A percentile compares a stretch with the other conserved stretches of the same genome.
phyloP scores from a whole-genome alignment of 2,797 vertebrate genomes.

The Anas acuta region DNA sequence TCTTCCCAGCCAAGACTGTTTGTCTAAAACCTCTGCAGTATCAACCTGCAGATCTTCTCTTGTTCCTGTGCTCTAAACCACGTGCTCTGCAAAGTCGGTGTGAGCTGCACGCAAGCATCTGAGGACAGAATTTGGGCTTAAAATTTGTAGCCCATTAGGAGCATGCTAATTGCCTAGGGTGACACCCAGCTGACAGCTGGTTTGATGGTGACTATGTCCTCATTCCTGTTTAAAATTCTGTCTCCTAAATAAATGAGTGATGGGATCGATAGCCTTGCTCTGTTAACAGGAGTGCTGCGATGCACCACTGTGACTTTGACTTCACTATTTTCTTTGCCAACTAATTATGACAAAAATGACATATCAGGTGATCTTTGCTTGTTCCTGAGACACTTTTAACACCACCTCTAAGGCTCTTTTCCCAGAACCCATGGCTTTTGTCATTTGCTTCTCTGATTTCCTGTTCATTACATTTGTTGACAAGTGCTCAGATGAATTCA shows the following conservation, averaged over 20 bases:
- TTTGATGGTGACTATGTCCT: slow-evolving; percentile 53
- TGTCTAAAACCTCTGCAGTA: slow-evolving; percentile 10
- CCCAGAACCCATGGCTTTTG: background rate
- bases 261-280: slow-evolving; percentile 54
- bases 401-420: background rate
- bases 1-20: background rate
- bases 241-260: slow-evolving; percentile 64
- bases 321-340: slow-evolving; percentile 52
- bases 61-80: background rate
- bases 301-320: slow-evolving; percentile 56
- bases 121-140: slow-evolving; percentile 50
- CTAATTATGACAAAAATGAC: slow-evolving; percentile 68
- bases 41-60: slow-evolving; percentile 7
- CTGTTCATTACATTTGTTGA: slow-evolving; percentile 27
- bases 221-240: slow-evolving; percentile 55
- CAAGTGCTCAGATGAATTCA: background rate
- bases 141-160: slow-evolving; percentile 53
- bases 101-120: slow-evolving; percentile 10
- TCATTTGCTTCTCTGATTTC: slow-evolving; percentile 15
- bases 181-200: slow-evolving; percentile 65
- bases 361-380: slow-evolving; percentile 19
- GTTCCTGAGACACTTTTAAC: slow-evolving; percentile 32
- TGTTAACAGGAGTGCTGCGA: slow-evolving; percentile 41
- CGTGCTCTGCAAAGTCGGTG: slow-evolving; percentile 1
- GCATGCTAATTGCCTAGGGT: slow-evolving; percentile 66